Evolutionary conservation across 2,888 invertebrate genomes (phyloP).

Genomic region (Aphelenchoides bicaudatus): DNA sequence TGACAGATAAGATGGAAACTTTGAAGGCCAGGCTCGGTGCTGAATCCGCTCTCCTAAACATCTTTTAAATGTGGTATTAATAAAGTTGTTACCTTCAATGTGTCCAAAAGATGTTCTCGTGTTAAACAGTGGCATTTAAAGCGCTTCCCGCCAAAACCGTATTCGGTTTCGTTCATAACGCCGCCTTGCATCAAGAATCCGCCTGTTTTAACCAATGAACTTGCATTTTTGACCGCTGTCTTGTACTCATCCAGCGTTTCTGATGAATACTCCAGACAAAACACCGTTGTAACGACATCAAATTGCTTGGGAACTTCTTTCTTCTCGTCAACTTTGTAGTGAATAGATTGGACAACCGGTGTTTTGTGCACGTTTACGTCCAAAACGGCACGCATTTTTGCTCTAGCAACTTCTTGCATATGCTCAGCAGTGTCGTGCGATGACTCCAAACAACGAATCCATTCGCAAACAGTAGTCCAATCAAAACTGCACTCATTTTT

Average conservation of each 20-base stretch:
- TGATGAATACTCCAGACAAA: conserved; percentile 57
- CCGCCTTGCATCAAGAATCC: conserved; percentile 58
- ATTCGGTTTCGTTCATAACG: conserved; percentile 52
- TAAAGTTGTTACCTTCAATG: conserved; percentile 38
- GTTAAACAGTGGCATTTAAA: conserved; percentile 52
- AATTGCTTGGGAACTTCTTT: conserved; percentile 50
- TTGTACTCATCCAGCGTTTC: conserved; percentile 37
- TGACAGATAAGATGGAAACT: conserved; percentile 52
- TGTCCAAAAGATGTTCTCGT: conserved; percentile 42
- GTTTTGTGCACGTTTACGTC: conserved; percentile 53
- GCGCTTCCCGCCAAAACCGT: conserved; percentile 50
- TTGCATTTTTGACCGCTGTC: conserved; percentile 39
- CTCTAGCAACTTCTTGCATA: conserved; percentile 51
- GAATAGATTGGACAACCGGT: conserved; percentile 44
- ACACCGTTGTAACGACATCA: conserved; percentile 55
- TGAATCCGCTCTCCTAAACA: conserved; percentile 47
- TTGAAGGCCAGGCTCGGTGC: conserved; percentile 35
- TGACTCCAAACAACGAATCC: conserved; percentile 57
- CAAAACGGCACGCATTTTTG: conserved; percentile 49
- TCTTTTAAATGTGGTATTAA: conserved; percentile 9
- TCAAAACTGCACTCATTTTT: conserved; percentile 45
- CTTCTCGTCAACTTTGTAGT: conserved; percentile 35
- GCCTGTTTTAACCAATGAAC: conserved; percentile 50
- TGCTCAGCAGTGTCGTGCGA: conserved; percentile 37
- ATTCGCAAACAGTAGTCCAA: conserved; percentile 54